Evolutionary conservation across 2,113 vertebrate genomes (phyloP), one percentile per base, ranked within the genome.

Genomic region (Strigops habroptila): DNA sequence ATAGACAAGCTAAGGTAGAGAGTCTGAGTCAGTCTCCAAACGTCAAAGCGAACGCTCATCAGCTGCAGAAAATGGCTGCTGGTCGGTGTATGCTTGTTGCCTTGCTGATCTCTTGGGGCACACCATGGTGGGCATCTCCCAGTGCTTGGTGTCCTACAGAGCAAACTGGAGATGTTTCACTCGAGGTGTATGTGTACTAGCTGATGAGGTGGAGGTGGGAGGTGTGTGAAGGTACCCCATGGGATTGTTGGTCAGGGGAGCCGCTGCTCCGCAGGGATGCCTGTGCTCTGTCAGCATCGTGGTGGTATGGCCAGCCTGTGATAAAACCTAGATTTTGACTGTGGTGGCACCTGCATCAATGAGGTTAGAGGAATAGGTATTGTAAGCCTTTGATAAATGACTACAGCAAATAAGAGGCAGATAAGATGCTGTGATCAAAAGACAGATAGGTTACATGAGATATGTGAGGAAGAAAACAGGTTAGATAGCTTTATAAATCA

Each of bases 401-500:
- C 81, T 95, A 86, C 86, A 49, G 70, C 80, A 93, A 90, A 92
- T 92, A 85, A 89, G 62, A 83, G 94, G 64, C 86, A 93, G 88
- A 94, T 92, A 94, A 96, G 86, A 95, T 90, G 86, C 74, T 80
- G 59, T 82, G 94, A 96, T 93, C 92, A 88, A 84, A 95, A 93
- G 95, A 93, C 95, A 96, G 92, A 96, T 82, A 84, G 90, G 63
- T 86, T 94, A 90, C 86, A 79, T 2, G 51, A 94, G 90, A 79
- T 80, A 90, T 6, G 5, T 71, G 11, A 24, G 85, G 62, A 95
- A 91, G 59, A 88, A 96, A 94, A 82, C 94, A 94, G 92, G 86
- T 59, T 73, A 70, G 85, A 88, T 94, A 39, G 80, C 86, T 96
- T 95, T 96, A 96, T 97, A 95, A 97, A 96, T 96, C 94, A 95